phyloP scores from a whole-genome alignment of 2,888 invertebrate genomes.

The Epistrophe grossulariae region DNA sequence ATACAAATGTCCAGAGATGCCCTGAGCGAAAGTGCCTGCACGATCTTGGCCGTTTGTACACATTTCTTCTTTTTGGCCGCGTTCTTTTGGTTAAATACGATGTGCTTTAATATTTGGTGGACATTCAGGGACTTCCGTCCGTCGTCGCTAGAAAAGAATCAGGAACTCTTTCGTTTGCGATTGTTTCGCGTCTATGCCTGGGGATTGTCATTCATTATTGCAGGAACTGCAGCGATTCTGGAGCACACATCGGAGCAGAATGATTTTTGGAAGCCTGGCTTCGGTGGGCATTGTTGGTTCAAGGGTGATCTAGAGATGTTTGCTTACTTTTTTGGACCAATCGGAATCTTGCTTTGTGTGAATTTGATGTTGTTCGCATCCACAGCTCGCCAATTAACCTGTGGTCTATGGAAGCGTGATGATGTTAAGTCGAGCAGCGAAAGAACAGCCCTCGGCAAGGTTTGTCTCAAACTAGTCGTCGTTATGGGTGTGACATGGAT shows the following conservation, averaged over 20 bases:
- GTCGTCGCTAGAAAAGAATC: conserved; percentile 92
- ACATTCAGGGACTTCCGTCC: conserved; percentile 93
- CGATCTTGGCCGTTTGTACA: conserved; percentile 89
- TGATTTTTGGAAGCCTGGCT: conserved; percentile 89
- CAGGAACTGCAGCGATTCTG: conserved; percentile 89
- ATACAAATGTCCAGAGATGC: conserved; percentile 89
- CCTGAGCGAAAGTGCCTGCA: conserved; percentile 87
- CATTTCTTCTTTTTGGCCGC: conserved; percentile 95
- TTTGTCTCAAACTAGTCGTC: conserved; percentile 93
- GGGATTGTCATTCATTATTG: conserved; percentile 92
- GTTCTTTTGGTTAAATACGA: conserved; percentile 96
- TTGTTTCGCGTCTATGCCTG: conserved; percentile 93
- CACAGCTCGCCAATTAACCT: conserved; percentile 93
- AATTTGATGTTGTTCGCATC: conserved; percentile 92
- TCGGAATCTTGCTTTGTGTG: conserved; percentile 90
- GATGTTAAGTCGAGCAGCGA: conserved; percentile 93
- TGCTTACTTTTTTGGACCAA: conserved; percentile 93
- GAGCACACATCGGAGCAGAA: conserved; percentile 88
- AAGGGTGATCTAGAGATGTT: conserved; percentile 91
- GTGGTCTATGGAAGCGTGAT: conserved; percentile 94
- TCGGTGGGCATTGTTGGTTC: conserved; percentile 94
- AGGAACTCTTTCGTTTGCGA: conserved; percentile 91
- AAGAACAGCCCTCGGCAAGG: conserved; percentile 91
- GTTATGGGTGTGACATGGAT: conserved; percentile 93
- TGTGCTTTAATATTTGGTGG: conserved; percentile 98